Evolutionary conservation across 2,797 vertebrate species (phyloP).

Genomic region (Acipenser oxyrinchus): DNA sequence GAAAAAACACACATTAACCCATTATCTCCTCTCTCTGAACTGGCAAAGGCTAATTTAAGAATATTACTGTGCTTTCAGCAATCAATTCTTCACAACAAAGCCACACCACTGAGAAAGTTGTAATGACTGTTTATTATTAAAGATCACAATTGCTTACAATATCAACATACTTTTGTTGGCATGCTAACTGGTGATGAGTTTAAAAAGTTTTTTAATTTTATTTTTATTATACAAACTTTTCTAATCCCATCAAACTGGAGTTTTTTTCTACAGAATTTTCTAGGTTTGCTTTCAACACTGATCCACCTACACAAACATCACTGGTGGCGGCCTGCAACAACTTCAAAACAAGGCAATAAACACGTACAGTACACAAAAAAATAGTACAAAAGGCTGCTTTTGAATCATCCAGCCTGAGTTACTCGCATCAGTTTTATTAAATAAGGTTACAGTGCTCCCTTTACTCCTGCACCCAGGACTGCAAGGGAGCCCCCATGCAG

Average conservation of each 20-base stretch:
- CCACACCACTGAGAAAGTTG: constrained; percentile 26
- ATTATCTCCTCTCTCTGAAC: too few species aligned
- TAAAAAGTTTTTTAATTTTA: constrained; percentile 59
- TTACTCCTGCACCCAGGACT: constrained; percentile 8
- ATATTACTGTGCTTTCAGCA: too few species aligned
- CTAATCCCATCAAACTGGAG: constrained; percentile 22
- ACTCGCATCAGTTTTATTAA: constrained; percentile 19
- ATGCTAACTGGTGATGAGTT: constrained; percentile 81
- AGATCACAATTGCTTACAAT: constrained; percentile 91
- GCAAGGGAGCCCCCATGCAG: neutral
- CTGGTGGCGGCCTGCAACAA: constrained; percentile 15
- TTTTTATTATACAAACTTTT: constrained; percentile 51
- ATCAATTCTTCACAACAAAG: neutral
- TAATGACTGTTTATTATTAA: constrained; percentile 85
- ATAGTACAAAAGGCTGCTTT: constrained; percentile 11
- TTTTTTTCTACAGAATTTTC: constrained; percentile 11
- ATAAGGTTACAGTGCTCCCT: constrained; percentile 16
- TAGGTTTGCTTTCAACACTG: constrained; percentile 24
- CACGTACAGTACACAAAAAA: constrained; percentile 20
- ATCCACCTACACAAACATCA: constrained; percentile 24
- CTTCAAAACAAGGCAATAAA: constrained; percentile 21
- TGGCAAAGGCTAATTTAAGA: too few species aligned
- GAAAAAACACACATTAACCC: too few species aligned
- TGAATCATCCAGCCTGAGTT: constrained; percentile 19
- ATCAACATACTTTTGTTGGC: constrained; percentile 75